These are phyloP conservation scores for Hofmannophila pseudospretella DNA, from an alignment of 2,888 invertebrate species.

Conservation along the genomic window DNA sequence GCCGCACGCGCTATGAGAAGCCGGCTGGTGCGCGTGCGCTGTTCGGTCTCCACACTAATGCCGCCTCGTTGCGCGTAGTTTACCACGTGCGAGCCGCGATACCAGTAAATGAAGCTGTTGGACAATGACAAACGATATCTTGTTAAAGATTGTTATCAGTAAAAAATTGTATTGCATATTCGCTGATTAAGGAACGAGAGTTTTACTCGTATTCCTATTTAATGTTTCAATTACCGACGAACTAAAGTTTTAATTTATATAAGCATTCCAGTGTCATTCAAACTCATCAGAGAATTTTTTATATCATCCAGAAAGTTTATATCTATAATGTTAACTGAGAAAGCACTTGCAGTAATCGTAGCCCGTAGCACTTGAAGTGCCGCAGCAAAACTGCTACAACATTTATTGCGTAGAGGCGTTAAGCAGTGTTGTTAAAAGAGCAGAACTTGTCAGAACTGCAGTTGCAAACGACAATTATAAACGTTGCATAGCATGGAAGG, in stretches of 20 bases:
- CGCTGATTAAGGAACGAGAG: too few species aligned
- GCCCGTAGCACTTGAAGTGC: background rate
- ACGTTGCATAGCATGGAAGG: background rate
- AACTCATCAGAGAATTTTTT: too few species aligned
- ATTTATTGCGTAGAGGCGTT: background rate
- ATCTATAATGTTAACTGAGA: too few species aligned
- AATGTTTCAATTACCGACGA: too few species aligned
- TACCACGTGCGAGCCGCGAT: constrained; percentile 88
- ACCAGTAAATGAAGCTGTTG: constrained; percentile 86
- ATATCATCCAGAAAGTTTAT: too few species aligned
- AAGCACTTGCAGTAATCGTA: too few species aligned
- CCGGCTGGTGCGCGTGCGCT: constrained; percentile 90
- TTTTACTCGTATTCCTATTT: too few species aligned
- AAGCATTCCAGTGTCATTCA: too few species aligned
- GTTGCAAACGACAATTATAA: background rate
- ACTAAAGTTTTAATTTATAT: too few species aligned
- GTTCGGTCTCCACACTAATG: constrained; percentile 91
- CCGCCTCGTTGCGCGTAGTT: constrained; percentile 92
- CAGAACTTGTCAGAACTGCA: background rate
- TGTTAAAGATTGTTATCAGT: too few species aligned
- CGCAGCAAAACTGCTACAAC: background rate
- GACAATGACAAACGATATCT: background rate
- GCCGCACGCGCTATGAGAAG: constrained; percentile 91
- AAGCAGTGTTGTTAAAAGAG: background rate
- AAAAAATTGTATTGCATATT: too few species aligned